These are phyloP conservation scores for Plecotus auritus DNA, from an alignment of 2,113 vertebrate species.

Conservation along the genomic window DNA sequence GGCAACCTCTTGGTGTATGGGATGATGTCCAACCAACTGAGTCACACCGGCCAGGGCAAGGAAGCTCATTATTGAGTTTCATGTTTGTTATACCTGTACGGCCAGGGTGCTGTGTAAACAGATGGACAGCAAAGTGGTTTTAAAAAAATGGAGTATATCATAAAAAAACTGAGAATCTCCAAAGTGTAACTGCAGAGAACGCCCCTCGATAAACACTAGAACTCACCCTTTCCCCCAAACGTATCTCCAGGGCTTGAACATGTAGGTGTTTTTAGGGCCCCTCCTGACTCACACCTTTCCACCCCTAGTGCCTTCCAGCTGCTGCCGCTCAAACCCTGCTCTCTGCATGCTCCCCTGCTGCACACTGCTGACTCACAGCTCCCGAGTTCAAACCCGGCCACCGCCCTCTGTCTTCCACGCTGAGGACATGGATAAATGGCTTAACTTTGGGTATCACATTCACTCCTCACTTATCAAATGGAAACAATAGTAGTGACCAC, in stretches of 20 bases:
- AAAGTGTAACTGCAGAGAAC: rapidly evolving
- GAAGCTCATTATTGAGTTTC: neutral
- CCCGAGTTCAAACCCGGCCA: neutral
- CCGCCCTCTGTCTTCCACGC: rapidly evolving
- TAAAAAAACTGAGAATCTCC: neutral
- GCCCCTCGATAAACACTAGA: neutral
- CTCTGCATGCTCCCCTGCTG: neutral
- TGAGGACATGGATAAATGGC: rapidly evolving
- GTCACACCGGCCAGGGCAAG: too few species aligned
- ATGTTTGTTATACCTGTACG: rapidly evolving
- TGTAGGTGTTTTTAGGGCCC: neutral
- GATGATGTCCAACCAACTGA: too few species aligned
- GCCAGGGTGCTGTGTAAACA: neutral
- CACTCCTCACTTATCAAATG: rapidly evolving
- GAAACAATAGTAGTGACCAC: rapidly evolving
- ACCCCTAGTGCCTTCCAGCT: rapidly evolving
- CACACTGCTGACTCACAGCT: rapidly evolving
- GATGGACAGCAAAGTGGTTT: neutral
- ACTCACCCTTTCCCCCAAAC: neutral
- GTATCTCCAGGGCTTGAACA: neutral
- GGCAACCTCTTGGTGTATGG: too few species aligned
- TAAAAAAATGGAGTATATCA: neutral
- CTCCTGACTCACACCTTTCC: neutral
- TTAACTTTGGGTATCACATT: neutral
- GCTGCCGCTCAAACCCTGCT: neutral